Base-by-base conservation (phyloP, 2,797 vertebrate genomes). In the Siniperca obscura region DNA sequence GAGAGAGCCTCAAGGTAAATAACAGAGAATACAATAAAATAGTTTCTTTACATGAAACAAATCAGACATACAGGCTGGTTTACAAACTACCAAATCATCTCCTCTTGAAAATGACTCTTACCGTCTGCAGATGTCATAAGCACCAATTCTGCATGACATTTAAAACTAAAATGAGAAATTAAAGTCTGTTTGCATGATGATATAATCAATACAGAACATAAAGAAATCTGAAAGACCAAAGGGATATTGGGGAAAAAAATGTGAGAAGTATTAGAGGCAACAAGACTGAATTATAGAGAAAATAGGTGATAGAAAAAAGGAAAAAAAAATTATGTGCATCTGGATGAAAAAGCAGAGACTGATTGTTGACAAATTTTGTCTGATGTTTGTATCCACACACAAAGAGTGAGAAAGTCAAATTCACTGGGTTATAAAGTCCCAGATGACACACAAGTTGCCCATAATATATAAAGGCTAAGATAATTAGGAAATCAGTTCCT, bases 191-290 rank as follows among this genome's bases (percentile, higher is more conserved):
- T 75, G 74, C 68, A 77, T 77, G 12, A 36, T 40, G 55, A 77
- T 86, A 73, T 42, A 42, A 81, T 91, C 81, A 89, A 89, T 89
- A 88, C 56, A 70, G n/a, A 82, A 75, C 80, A 70, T 74, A 76
- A 69, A 67, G 12, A 21, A 53, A 59, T 22, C 19, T 13, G 17
- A 50, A 8, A 66, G 5, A 64, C 76, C 70, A 81, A 87, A 52
- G 40, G 34, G 74, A 65, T 75, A 59, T 76, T 3, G 42, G 50
- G 5, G 40, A 55, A 56, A 60, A 66, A 52, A 40, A 17, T 36
- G 14, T 42, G 56, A 36, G 34, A 50, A 11, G 40, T 16, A 65
- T 38, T 17, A 66, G 14, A 79, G 16, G 13, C 0, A 64, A 76
- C 21, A 57, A 46, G 34, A 53, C 8, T 38, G 38, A 70, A 64